These are phyloP conservation scores for Hyphantria cunea DNA, from an alignment of 1,140 invertebrate genomes.

Conservation along the genomic window DNA sequence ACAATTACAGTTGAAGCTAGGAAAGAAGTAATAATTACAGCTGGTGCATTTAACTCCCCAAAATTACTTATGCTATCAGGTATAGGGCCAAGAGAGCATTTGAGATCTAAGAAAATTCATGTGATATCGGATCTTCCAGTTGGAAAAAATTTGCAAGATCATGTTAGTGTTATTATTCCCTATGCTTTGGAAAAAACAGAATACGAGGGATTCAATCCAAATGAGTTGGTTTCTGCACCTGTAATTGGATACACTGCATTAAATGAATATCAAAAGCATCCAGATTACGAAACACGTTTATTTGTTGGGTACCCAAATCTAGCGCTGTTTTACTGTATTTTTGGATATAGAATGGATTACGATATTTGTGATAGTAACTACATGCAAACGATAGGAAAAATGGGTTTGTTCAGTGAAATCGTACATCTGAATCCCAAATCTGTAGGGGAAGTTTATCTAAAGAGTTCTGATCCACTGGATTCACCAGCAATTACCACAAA, in stretches of 20 bases:
- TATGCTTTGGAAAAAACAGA: constrained; percentile 1
- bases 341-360: background rate
- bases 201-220: background rate
- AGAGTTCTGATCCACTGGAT: constrained; percentile 7
- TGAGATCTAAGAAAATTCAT: constrained; percentile 66
- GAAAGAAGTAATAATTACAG: constrained; percentile 83
- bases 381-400: background rate
- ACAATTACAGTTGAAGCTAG: constrained; percentile 44
- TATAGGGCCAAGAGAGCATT: constrained; percentile 82
- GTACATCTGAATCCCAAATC: constrained; percentile 6
- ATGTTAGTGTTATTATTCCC: constrained; percentile 39
- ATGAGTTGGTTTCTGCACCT: background rate
- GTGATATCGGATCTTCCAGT: constrained; percentile 81
- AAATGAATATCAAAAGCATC: constrained; percentile 1
- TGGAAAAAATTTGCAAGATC: constrained; percentile 83
- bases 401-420: constrained; percentile 1
- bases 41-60: constrained; percentile 83
- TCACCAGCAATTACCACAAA: constrained; percentile 5
- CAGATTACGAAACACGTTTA: constrained; percentile 11
- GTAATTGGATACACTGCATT: background rate
- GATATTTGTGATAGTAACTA: constrained; percentile 8
- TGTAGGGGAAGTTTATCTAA: constrained; percentile 4
- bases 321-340: constrained; percentile 3
- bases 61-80: constrained; percentile 84
- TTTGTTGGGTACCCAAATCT: background rate